Evolutionary conservation across 2,797 vertebrate species (phyloP).

Genomic region (Melopsittacus undulatus): DNA sequence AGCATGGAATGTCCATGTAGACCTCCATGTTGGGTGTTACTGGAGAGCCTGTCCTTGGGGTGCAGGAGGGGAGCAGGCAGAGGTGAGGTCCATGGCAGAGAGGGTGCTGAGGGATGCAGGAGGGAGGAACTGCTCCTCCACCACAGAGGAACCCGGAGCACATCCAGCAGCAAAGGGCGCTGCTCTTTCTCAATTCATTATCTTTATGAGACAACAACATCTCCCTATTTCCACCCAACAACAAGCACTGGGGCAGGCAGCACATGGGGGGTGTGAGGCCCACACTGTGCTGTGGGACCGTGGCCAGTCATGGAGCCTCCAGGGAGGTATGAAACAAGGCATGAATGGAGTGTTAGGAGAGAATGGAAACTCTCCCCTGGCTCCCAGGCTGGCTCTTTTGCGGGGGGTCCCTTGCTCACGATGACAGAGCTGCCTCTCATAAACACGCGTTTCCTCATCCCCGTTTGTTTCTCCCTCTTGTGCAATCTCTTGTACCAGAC

Average conservation of each 20-base stretch:
- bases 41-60: neutral
- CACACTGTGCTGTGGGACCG: neutral
- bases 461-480: conserved; percentile 63
- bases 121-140: neutral
- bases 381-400: conserved; percentile 31
- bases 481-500: conserved; percentile 68
- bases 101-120: neutral
- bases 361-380: conserved; percentile 58
- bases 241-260: neutral
- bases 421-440: conserved; percentile 58
- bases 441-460: conserved; percentile 66
- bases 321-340: conserved; percentile 21
- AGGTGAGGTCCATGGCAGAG: neutral
- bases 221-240: neutral
- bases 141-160: neutral
- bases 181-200: conserved; percentile 50
- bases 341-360: conserved; percentile 65
- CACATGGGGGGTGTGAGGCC: neutral
- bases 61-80: neutral
- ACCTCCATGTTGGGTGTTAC: rapidly evolving
- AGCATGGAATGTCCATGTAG: neutral
- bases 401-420: conserved; percentile 56
- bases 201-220: conserved; percentile 35
- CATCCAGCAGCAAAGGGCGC: neutral
- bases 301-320: neutral